These are phyloP conservation scores for Cryptocephalus moraei DNA, from an alignment of 2,888 invertebrate genomes.

Conservation along the genomic window DNA sequence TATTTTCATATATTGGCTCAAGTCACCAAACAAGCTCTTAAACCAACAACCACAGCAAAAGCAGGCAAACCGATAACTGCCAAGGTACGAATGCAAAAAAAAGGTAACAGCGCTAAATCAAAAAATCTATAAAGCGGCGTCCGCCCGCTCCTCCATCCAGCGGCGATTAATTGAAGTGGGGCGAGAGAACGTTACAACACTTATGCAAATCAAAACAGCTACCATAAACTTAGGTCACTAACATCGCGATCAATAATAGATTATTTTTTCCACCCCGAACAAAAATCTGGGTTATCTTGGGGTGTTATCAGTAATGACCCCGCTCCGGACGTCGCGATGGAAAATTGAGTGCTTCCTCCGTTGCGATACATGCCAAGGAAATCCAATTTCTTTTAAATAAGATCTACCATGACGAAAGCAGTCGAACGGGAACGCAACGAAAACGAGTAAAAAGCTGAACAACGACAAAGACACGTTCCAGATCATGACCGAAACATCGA, in stretches of 20 bases:
- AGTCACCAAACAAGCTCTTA: slow-evolving; percentile 7
- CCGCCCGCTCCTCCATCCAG: no score
- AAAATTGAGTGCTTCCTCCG: no score
- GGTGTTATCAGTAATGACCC: no score
- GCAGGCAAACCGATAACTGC: no score
- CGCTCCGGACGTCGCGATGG: no score
- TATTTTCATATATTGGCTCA: slow-evolving; percentile 11
- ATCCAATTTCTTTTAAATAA: no score
- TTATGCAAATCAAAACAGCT: slow-evolving; percentile 1
- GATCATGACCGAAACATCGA: neutral
- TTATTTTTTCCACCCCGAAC: no score
- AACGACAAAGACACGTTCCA: slow-evolving; percentile 2
- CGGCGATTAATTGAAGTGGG: neutral
- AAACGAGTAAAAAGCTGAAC: slow-evolving; percentile 3
- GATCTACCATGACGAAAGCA: neutral
- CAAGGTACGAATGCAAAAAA: neutral
- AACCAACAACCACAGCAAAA: no score
- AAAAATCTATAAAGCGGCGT: neutral
- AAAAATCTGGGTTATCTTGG: no score
- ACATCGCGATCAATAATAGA: no score
- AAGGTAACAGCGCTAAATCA: neutral
- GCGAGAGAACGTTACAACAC: neutral
- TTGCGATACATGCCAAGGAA: no score
- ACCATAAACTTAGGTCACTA: no score
- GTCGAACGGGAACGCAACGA: slow-evolving; percentile 1